These are phyloP conservation scores for Drosophila pandora DNA, from an alignment of 1,140 invertebrate genomes.

Conservation along the genomic window DNA sequence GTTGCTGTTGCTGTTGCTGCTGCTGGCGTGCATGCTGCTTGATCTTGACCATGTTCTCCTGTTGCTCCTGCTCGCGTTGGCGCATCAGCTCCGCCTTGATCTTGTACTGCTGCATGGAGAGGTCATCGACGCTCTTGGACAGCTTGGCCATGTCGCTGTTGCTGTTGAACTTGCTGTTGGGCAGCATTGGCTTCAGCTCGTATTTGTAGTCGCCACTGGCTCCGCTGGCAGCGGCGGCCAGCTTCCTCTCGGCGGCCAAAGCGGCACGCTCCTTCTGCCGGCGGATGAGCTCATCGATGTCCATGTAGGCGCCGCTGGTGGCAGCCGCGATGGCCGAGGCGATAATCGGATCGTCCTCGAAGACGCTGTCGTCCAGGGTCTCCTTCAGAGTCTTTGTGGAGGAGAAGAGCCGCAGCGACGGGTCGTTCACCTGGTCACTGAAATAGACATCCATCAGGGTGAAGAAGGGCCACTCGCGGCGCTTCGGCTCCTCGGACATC, in stretches of 20 bases:
- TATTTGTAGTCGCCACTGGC: slow-evolving; percentile 68
- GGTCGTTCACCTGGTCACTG: slow-evolving; percentile 83
- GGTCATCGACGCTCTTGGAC: slow-evolving; percentile 78
- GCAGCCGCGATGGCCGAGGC: slow-evolving; percentile 82
- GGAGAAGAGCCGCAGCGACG: slow-evolving; percentile 80
- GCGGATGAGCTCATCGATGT: slow-evolving; percentile 78
- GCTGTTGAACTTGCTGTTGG: slow-evolving; percentile 75
- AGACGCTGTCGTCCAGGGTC: slow-evolving; percentile 82
- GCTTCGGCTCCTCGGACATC: slow-evolving; percentile 83
- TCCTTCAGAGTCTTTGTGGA: slow-evolving; percentile 83
- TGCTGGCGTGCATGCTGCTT: slow-evolving; percentile 77
- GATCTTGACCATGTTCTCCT: slow-evolving; percentile 80
- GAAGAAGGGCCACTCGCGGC: slow-evolving; percentile 83
- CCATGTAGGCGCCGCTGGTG: slow-evolving; percentile 81
- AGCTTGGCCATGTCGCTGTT: slow-evolving; percentile 75
- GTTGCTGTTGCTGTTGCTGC: slow-evolving; percentile 73
- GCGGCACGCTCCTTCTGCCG: slow-evolving; percentile 77
- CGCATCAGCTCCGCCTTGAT: slow-evolving; percentile 69
- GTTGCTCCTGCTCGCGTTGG: slow-evolving; percentile 74
- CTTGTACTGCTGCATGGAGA: slow-evolving; percentile 78
- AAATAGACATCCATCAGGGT: slow-evolving; percentile 83
- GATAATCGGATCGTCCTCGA: slow-evolving; percentile 83
- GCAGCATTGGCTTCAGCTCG: slow-evolving; percentile 77
- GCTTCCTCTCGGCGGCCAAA: slow-evolving; percentile 64
- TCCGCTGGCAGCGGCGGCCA: slow-evolving; percentile 67